Percentiles rank a stretch among this genome's conserved stretches.
Evolutionary conservation across 2,888 invertebrate genomes (phyloP).

Genomic region (Choreutis nemorana): DNA sequence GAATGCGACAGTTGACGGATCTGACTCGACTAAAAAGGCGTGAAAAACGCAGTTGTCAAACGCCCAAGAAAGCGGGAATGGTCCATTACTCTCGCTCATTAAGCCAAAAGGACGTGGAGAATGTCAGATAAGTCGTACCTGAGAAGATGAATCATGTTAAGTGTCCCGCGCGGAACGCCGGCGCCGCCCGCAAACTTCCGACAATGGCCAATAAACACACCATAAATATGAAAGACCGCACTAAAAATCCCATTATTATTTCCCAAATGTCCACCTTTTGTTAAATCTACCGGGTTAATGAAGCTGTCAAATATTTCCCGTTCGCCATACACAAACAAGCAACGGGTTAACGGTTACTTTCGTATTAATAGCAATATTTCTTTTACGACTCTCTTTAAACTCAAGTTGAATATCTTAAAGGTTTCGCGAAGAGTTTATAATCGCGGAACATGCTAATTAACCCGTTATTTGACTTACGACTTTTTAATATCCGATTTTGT

Average conservation of each 20-base stretch:
- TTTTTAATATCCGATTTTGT: slow-evolving; percentile 11
- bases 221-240: slow-evolving; percentile 56
- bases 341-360: slow-evolving; percentile 6
- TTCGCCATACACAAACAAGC: slow-evolving; percentile 13
- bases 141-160: slow-evolving; percentile 52
- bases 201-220: slow-evolving; percentile 62
- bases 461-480: slow-evolving; percentile 22
- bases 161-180: slow-evolving; percentile 33
- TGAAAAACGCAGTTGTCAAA: slow-evolving; percentile 8
- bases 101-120: slow-evolving; percentile 37
- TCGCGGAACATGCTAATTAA: slow-evolving; percentile 29
- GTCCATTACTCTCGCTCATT: slow-evolving; percentile 36
- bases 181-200: slow-evolving; percentile 32
- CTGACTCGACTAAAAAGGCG: not conserved
- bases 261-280: slow-evolving; percentile 55
- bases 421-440: slow-evolving; percentile 18
- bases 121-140: slow-evolving; percentile 28
- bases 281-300: slow-evolving; percentile 33
- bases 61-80: slow-evolving; percentile 15
- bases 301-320: slow-evolving; percentile 43
- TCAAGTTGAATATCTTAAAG: slow-evolving; percentile 8
- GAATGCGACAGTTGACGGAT: not conserved
- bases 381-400: slow-evolving; percentile 18
- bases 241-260: slow-evolving; percentile 57
- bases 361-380: slow-evolving; percentile 9